Evolutionary conservation across 2,888 invertebrate genomes (phyloP), one percentile per base, ranked within the genome.

Genomic region (Anthoptus insignis): DNA sequence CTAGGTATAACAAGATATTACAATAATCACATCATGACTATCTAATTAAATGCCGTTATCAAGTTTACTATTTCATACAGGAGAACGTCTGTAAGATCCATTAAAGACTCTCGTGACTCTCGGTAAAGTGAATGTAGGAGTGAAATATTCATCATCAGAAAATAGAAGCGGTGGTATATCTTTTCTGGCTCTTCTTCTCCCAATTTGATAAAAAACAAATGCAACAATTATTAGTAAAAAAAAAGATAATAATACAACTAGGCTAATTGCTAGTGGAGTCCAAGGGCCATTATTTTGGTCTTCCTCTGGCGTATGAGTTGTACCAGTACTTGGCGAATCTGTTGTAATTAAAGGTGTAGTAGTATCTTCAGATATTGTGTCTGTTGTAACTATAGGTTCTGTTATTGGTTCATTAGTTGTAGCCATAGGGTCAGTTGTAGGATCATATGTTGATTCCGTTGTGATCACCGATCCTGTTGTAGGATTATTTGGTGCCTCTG

Each of bases 51-150:
- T 5, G 14, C 14, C 16, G 4, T 16, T 16, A 7, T 13, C 1
- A 39, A 7, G 9, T 13, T 13, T 11, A 42, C 6, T 2, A 45
- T 9, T 22, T 45, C 13, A 60, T 11, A 60, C 60, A 32, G 13
- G 29, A 45, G 13, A 22, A 22, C 29, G 32, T 42, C 60, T 71
- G 16, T 65, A 39, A 54, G 68, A 64, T 63, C 77, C 67, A 6
- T 67, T 14, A 57, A 77, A 77, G 7, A 74, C 61, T 64, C 71
- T 76, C 21, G 69, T 76, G 1, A 80, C 76, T 64, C 82, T 76
- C 1, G 82, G 82, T 22, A 82, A 74, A n/a, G 65, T 76, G 5
- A 78, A 67, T 2, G 79, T 65, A 37, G 69, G 73, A 4, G 81
- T 76, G 27, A 76, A 67, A 27, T 73, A 68, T 27, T 81, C 74